Conservation (phyloP, 2,797 vertebrate species). For the Nannoperca australis region DNA sequence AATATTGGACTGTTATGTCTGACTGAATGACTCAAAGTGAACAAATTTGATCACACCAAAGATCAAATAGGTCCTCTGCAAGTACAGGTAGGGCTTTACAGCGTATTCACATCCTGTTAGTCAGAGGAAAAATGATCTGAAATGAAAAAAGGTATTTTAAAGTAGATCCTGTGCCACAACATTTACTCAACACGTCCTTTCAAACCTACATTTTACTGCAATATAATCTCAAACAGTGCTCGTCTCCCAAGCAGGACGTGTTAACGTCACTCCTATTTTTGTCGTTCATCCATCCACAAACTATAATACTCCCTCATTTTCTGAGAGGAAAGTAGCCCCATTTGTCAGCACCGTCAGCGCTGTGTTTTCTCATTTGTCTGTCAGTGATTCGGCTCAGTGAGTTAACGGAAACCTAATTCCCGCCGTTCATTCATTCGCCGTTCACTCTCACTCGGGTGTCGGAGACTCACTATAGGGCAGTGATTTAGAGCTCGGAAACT, state of each 20-base stretch:
- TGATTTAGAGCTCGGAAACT: conserved; percentile 74
- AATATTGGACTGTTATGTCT: neutral
- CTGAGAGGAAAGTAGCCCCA: conserved; percentile 63
- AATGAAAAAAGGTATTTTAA: conserved; percentile 6
- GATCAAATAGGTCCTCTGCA: neutral
- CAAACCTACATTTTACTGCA: conserved; percentile 12
- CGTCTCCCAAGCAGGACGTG: conserved; percentile 40
- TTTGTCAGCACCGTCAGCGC: conserved; percentile 70
- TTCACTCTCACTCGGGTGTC: conserved; percentile 51
- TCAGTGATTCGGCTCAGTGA: conserved; percentile 69
- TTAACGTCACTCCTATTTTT: conserved; percentile 66
- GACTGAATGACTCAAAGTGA: neutral
- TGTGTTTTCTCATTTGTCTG: conserved; percentile 77
- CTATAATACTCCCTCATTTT: conserved; percentile 61
- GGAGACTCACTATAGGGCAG: conserved; percentile 50
- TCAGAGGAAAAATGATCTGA: neutral
- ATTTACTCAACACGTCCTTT: conserved; percentile 6
- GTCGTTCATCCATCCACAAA: conserved; percentile 67
- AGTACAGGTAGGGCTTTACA: neutral
- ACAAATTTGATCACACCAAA: neutral
- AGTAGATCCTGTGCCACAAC: neutral
- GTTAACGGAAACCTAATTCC: conserved; percentile 73
- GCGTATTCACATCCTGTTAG: conserved; percentile 1
- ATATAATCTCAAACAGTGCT: conserved; percentile 14
- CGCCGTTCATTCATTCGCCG: conserved; percentile 44